phyloP scores from a whole-genome alignment of 2,888 invertebrate genomes.

The Ametastegia equiseti region DNA sequence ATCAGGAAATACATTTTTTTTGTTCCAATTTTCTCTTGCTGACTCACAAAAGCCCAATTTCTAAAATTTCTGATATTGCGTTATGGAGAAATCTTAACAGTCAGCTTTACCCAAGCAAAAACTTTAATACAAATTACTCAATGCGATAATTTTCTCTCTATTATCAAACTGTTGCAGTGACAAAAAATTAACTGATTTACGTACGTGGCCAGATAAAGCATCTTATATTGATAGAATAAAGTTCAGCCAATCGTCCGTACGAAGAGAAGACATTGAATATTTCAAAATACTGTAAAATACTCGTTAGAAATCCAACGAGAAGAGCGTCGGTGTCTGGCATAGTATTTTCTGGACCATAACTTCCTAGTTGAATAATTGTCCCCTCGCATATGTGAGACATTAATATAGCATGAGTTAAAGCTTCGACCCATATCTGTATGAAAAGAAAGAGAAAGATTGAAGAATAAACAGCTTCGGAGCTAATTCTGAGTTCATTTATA shows the following conservation, averaged over 20 bases:
- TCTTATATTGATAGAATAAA: background rate
- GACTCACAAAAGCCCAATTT: no score
- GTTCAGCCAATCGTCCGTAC: background rate
- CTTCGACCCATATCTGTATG: conserved; percentile 23
- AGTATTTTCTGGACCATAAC: conserved; percentile 21
- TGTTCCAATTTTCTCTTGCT: no score
- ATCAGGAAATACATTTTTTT: no score
- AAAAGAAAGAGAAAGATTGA: background rate
- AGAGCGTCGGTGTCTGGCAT: conserved; percentile 33
- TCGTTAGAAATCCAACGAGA: conserved; percentile 4
- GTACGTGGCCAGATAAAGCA: conserved; percentile 32
- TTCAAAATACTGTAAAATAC: conserved; percentile 3
- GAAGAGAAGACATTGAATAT: conserved; percentile 11
- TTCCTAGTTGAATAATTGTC: conserved; percentile 31
- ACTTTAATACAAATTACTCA: no score
- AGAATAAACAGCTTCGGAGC: background rate
- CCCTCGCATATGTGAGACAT: conserved; percentile 38
- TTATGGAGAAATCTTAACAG: no score
- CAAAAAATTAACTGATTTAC: background rate
- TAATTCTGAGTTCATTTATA: background rate
- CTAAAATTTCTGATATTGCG: no score
- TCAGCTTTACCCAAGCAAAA: no score
- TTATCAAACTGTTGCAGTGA: no score
- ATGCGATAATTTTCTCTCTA: no score
- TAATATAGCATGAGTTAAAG: conserved; percentile 25